Conservation (phyloP, 2,113 vertebrate genomes). For the Rhizomys pruinosus region DNA sequence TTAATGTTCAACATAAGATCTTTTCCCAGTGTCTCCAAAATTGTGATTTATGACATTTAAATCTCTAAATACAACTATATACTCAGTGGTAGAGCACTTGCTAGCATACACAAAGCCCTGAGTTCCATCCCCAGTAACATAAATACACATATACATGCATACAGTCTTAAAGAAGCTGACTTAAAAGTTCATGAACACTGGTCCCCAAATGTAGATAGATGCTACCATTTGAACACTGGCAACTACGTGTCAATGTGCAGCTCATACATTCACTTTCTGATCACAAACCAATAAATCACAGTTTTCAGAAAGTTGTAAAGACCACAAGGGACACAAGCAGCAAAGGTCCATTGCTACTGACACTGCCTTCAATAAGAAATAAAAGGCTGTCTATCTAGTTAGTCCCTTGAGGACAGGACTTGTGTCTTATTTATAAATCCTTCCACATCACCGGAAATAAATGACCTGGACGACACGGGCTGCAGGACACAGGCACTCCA, state of each 20-base stretch:
- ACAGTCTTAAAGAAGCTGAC: not conserved
- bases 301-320: conserved; percentile 18
- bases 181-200: not conserved
- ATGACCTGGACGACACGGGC: not conserved
- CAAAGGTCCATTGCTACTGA: not conserved
- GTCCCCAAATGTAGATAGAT: not conserved
- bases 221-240: not conserved
- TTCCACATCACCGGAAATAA: not conserved
- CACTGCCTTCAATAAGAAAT: conserved; percentile 12
- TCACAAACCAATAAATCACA: not conserved
- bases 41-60: not conserved
- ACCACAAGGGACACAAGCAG: not conserved
- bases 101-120: not conserved
- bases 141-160: not conserved
- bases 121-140: not conserved
- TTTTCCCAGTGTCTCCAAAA: not conserved
- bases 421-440: conserved; percentile 40
- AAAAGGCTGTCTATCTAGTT: conserved; percentile 9
- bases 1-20: not conserved
- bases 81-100: not conserved
- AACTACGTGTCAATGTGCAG: not conserved
- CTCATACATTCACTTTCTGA: conserved; percentile 11
- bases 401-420: not conserved
- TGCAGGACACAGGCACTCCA: not conserved
- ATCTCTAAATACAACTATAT: not conserved